Base-by-base conservation (phyloP, 2,113 vertebrate species). In the Pseudolaguvia tuberculata region DNA sequence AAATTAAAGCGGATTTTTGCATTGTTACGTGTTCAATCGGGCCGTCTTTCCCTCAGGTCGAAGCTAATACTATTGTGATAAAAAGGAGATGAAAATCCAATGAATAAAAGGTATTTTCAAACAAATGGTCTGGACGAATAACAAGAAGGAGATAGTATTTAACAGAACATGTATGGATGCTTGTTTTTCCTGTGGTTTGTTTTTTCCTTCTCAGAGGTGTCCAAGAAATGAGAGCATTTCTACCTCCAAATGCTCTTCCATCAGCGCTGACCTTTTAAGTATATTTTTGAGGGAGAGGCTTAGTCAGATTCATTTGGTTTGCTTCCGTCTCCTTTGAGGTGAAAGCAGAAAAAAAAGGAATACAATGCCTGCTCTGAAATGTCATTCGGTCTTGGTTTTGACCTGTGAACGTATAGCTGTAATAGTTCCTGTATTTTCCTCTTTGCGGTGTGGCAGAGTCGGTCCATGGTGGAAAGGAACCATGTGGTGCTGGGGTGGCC, bases 401-500 rank as follows among this genome's bases (percentile, higher is more conserved):
- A 66, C 48, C 48, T 65, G 39, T 47, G 15, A 31, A 27, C 53
- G 39, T 57, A n/a, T 27, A 73, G 71, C 71, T 74, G 78, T 61
- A 80, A 35, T 52, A 68, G 73, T 53, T 84, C 85, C 79, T 80
- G 82, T 73, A 56, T 78, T 42, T 78, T 87, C 86, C 73, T 85
- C 87, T 70, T 29, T 81, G 69, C 75, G 63, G 76, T 80, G 77
- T 62, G 77, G 80, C 72, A 21, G n/a, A n/a, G 87, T 85, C 58
- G 85, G 67, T 88, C 87, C 88, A 71, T 84, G 83, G 77, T 73
- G 81, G 77, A 85, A 72, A 78, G 78, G 80, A 73, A 74, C 75
- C 82, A 81, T 78, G 81, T 81, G 80, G 68, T 62, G 61, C 65
- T 81, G 87, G 85, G 81, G 83, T 81, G 84, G 82, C 79, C 65